Evolutionary conservation across 2,888 invertebrate species (phyloP), one percentile per base, ranked within the genome.

Genomic region (Morpho deidamia): DNA sequence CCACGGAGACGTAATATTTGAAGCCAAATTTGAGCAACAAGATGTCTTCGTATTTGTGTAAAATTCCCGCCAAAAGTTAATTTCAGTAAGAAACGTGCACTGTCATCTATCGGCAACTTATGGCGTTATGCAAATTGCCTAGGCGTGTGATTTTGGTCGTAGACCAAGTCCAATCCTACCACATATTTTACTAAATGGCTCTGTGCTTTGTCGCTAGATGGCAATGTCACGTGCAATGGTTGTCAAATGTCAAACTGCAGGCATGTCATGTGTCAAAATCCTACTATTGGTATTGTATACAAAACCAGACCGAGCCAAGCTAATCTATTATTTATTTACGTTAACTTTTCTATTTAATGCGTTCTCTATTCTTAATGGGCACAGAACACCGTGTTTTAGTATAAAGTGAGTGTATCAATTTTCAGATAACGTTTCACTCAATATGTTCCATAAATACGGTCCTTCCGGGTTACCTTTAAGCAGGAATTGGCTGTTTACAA

Each of bases 301-400:
- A 84, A 84, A 81, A 76, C 76, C 70, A 79, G 80, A 74, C 77
- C 70, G 71, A 80, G 71, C 81, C 83, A 84, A 87, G 85, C 86
- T 81, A 82, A 83, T 85, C 79, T 84, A 83, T 84, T 85, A 86
- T 85, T 87, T 82, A 84, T 68, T 82, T 77, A 74, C 56, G 68
- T 77, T 72, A 81, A 81, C 72, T 84, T 83, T 79, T 74, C 69
- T 70, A 73, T 79, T 65, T 75, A 68, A 74, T 74, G 71, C 74
- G 72, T 73, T 69, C 68, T 63, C 67, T 65, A 59, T 68, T 71
- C 66, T 67, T 57, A 59, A 68, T 64, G 60, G 63, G 53, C 62
- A 62, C 64, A 65, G 68, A 69, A 68, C 68, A 70, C 67, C 63
- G 60, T 67, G 71, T 64, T 70, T 66, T 68, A 65, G 69, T 77